A percentile compares a stretch with the other conserved stretches of the same genome.
phyloP scores from a whole-genome alignment of 2,113 vertebrate species.

The Mus spicilegus region DNA sequence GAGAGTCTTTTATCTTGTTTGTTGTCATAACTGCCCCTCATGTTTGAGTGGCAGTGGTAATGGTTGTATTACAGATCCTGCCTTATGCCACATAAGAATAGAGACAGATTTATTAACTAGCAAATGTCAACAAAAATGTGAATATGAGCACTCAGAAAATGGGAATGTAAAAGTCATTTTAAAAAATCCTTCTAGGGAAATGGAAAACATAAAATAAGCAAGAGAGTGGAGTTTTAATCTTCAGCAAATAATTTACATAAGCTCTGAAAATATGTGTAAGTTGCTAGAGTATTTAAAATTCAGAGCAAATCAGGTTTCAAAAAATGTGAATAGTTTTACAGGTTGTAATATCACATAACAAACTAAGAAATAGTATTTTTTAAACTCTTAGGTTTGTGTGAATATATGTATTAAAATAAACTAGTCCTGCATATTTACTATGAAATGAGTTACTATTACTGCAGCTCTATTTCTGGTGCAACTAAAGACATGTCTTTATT shows the following conservation, averaged over 20 bases:
- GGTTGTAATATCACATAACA: conserved; percentile 52
- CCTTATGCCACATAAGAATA: not conserved
- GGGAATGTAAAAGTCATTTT: conserved; percentile 32
- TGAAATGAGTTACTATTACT: conserved; percentile 81
- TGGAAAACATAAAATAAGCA: conserved; percentile 13
- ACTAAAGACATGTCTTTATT: conserved; percentile 78
- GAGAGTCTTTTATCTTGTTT: not conserved
- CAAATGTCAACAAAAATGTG: conserved; percentile 38
- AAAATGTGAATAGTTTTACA: conserved; percentile 61
- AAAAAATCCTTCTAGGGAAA: not conserved
- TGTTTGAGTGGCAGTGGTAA: not conserved
- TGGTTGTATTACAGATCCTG: not conserved
- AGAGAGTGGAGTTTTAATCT: not conserved
- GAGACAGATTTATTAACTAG: conserved; percentile 32
- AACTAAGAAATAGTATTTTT: not conserved
- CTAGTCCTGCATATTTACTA: conserved; percentile 85
- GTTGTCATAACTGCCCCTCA: not conserved
- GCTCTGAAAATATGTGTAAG: conserved; percentile 58
- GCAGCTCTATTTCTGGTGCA: conserved; percentile 78
- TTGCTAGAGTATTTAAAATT: conserved; percentile 64
- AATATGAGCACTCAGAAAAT: not conserved
- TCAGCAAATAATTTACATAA: conserved; percentile 57
- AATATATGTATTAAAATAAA: conserved; percentile 68
- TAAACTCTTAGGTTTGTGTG: not conserved
- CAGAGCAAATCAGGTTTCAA: conserved; percentile 21